Conservation (phyloP, 2,797 vertebrate genomes). For the Austrolebias charrua region DNA sequence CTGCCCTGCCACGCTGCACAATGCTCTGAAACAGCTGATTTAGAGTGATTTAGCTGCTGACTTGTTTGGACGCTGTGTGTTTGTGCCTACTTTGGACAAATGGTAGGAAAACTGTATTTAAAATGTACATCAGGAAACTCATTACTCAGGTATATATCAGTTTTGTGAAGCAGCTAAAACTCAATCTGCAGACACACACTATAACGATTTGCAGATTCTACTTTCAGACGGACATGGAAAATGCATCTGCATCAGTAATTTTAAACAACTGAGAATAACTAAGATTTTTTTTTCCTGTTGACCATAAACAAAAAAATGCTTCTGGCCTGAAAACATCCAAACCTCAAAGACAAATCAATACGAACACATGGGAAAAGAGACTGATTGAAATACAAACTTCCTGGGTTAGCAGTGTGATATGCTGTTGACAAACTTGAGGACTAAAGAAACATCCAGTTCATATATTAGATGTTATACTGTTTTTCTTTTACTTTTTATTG, state of each 20-base stretch:
- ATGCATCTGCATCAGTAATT: slow-evolving; percentile 42
- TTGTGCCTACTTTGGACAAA: slow-evolving; percentile 45
- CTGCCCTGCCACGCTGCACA: slow-evolving; percentile 7
- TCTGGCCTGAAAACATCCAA: too few species aligned
- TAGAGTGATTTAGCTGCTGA: slow-evolving; percentile 46
- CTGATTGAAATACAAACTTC: too few species aligned
- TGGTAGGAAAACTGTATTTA: slow-evolving; percentile 49
- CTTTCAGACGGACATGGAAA: slow-evolving; percentile 3
- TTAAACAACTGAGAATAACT: slow-evolving; percentile 30
- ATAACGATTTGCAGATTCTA: slow-evolving; percentile 18
- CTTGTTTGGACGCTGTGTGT: slow-evolving; percentile 31
- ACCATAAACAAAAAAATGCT: too few species aligned
- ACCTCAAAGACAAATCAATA: too few species aligned
- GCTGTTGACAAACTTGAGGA: too few species aligned
- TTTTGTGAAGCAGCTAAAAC: slow-evolving; percentile 41
- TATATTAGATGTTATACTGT: too few species aligned
- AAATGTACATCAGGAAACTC: slow-evolving; percentile 49
- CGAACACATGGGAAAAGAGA: too few species aligned
- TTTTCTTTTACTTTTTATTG: too few species aligned
- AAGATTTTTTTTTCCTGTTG: neutral
- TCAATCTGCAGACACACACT: slow-evolving; percentile 12
- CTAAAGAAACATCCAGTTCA: too few species aligned
- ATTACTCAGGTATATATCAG: slow-evolving; percentile 58
- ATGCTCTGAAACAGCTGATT: slow-evolving; percentile 36
- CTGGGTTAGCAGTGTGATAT: too few species aligned